Evolutionary conservation across 1,140 invertebrate species (phyloP).

Genomic region (Diprion similis): DNA sequence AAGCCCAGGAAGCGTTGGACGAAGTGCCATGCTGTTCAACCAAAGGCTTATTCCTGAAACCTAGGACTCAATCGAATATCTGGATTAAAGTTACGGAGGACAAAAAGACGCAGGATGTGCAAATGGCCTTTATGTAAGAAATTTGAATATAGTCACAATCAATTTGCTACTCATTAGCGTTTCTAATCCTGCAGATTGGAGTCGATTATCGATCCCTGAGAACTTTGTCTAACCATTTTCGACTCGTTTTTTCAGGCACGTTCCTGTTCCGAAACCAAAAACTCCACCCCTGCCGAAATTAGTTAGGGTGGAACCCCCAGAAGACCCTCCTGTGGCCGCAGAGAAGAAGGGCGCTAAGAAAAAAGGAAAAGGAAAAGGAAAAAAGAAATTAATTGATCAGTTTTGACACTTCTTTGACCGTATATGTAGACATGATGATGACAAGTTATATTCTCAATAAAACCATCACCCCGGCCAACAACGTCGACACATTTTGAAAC

Average conservation of each 20-base stretch:
- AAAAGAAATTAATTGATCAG: neutral
- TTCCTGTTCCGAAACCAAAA: slow-evolving; percentile 33
- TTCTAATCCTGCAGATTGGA: slow-evolving; percentile 16
- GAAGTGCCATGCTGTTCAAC: slow-evolving; percentile 27
- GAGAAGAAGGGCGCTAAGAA: neutral
- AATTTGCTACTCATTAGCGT: neutral
- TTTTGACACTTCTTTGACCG: too few species aligned
- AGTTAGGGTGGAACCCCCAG: neutral
- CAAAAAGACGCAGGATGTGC: slow-evolving; percentile 31
- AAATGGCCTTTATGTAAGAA: slow-evolving; percentile 33
- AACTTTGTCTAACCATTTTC: neutral
- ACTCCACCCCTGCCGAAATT: slow-evolving; percentile 30
- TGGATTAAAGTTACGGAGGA: slow-evolving; percentile 34
- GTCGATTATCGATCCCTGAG: neutral
- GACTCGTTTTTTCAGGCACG: slow-evolving; percentile 25
- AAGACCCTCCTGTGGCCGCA: neutral
- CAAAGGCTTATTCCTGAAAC: slow-evolving; percentile 27
- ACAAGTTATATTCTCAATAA: too few species aligned
- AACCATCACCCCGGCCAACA: too few species aligned
- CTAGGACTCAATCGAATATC: slow-evolving; percentile 35
- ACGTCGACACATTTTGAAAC: too few species aligned
- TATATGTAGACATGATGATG: too few species aligned
- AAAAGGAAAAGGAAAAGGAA: slow-evolving; percentile 15
- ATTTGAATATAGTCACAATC: neutral
- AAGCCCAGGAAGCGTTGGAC: slow-evolving; percentile 27